Evolutionary conservation across 2,797 vertebrate species (phyloP), one percentile per base, ranked within the genome.

Genomic region (Microchirus variegatus): DNA sequence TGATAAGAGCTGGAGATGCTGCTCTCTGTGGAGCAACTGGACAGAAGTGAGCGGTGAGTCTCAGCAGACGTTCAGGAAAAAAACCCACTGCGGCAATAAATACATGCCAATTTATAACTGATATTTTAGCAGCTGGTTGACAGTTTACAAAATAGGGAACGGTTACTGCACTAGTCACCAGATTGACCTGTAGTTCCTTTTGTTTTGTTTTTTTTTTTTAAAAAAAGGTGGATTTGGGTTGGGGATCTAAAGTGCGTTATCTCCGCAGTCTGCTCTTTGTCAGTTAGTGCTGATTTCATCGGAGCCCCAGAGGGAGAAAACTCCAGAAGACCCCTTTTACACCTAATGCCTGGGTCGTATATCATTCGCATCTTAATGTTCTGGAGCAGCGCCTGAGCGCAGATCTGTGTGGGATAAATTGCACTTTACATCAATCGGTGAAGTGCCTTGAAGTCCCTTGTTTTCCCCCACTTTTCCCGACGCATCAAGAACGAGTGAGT

Each of bases 21-120:
- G 80, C 80, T 86, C 83, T 72, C 67, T 68, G 82, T 37, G 89
- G 90, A 91, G n/a, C 71, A 90, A 87, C 83, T 82, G 84, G 89
- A 89, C 86, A 84, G 74, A 80, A 71, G 90, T 89, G 80, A 85
- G 81, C 49, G 59, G 59, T 89, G 90, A 89, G 75, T 22, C 81
- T 80, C 59, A 53, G 81, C 91, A 81, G 81, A 67, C 77, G 42
- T 63, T 53, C 17, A 53, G 12, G 37, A 11, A 4, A 40, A 42
- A 15, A 73, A 57, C 26, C 53, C 38, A 48, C 36, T 3, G 11
- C 40, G 11, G 22, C 12, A 44, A 59, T 37, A 56, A 62, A 66
- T 43, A 18, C 56, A 1, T 13, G 49, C 14, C 14, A 4, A 31
- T 31, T 31, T 31, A 31, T n/a, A 31, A 31, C 3, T 31, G 31